Percentiles rank a stretch among this genome's conserved stretches.
Evolutionary conservation across 2,888 invertebrate genomes (phyloP).

Genomic region (Alcis repandata): DNA sequence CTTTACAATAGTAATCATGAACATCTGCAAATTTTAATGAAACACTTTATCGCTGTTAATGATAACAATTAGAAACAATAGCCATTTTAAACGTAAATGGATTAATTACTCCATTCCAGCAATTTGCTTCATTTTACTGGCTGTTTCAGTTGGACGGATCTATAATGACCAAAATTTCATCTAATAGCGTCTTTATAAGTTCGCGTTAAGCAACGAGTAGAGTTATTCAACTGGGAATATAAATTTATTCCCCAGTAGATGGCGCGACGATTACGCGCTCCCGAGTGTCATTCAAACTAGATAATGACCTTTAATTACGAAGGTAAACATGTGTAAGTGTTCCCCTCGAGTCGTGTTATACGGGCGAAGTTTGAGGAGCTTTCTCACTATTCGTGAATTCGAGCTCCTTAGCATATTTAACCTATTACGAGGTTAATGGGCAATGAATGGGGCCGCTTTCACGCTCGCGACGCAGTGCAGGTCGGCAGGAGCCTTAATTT

Average conservation of each 20-base stretch:
- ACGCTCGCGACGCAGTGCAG: constrained; percentile 51
- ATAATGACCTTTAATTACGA: constrained; percentile 46
- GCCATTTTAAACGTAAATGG: constrained; percentile 39
- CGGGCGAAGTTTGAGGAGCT: constrained; percentile 55
- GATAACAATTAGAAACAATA: constrained; percentile 46
- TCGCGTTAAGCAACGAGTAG: constrained; percentile 9
- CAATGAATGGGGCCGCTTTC: constrained; percentile 68
- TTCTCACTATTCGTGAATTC: constrained; percentile 59
- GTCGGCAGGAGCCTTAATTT: constrained; percentile 67
- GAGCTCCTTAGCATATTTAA: constrained; percentile 80
- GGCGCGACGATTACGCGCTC: constrained; percentile 22
- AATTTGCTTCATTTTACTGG: constrained; percentile 44
- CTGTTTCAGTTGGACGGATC: constrained; percentile 30
- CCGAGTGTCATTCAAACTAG: constrained; percentile 42
- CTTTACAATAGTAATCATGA: constrained; percentile 43
- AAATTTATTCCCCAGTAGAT: constrained; percentile 25
- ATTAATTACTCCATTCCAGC: constrained; percentile 43
- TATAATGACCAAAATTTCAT: constrained; percentile 38
- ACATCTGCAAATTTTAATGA: constrained; percentile 35
- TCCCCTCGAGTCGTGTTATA: constrained; percentile 40
- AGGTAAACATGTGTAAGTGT: constrained; percentile 43
- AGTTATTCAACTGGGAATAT: constrained; percentile 2
- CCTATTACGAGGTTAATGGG: constrained; percentile 81
- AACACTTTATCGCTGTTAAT: constrained; percentile 41
- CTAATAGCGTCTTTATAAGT: constrained; percentile 15